Evolutionary conservation across 2,113 vertebrate species (phyloP), one percentile per base, ranked within the genome.

Genomic region (Scomber colias): DNA sequence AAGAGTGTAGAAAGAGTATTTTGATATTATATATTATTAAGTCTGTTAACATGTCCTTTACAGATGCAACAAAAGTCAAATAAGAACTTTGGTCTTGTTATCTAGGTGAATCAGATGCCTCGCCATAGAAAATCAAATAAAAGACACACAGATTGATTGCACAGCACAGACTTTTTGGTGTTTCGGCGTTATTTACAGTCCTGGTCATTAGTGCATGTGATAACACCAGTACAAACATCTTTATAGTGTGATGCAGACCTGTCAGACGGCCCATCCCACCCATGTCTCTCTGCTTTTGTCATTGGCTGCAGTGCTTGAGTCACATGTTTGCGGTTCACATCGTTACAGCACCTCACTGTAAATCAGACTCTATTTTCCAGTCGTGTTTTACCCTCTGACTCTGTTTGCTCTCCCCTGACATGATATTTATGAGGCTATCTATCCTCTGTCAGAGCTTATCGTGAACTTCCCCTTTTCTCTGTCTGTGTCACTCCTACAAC

Each of bases 321-420:
- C 65, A 12, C 51, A 13, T 85, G 83, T 93, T 92, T 92, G 84
- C 61, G 73, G 88, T 92, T 93, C 91, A 89, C 91, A 93, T 75
- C 19, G 81, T 88, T 70, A 77, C 66, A 61, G 51, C 64, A 0
- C 55, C 31, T 21, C 9, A 61, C 46, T 74, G 83, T 92, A 90
- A 92, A 87, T 91, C 86, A 66, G 24, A 48, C 31, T 46, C 19
- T 62, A 46, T 27, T 57, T 40, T 45, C 35, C 40, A 24, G 56
- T 19, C 14, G 1, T 4, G 64, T 57, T 86, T 86, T 75, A 74
- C 74, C 60, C 56, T 45, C 80, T 51, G 21, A 17, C 45, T 62
- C n/a, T 87, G 84, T 90, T 92, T 89, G 76, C 74, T 77, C 48
- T 60, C 14, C 62, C 0, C 51, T 72, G 84, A 77, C 24, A 40